A percentile compares a stretch with the other conserved stretches of the same genome.
phyloP scores from a whole-genome alignment of 2,113 vertebrate species.

The Octodon degus region DNA sequence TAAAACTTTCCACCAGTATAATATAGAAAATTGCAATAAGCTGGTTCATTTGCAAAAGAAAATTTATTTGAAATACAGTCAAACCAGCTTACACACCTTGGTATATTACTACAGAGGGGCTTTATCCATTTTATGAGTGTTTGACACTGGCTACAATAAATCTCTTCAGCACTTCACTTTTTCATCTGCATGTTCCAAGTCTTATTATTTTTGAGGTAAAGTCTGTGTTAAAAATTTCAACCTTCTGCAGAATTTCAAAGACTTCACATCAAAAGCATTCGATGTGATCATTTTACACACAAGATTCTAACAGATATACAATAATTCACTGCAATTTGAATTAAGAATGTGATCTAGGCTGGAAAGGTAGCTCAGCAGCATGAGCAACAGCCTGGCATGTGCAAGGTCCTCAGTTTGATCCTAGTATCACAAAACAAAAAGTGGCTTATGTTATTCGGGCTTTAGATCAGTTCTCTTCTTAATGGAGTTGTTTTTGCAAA shows the following conservation, averaged over 20 bases:
- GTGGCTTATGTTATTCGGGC: not conserved
- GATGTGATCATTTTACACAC: not conserved
- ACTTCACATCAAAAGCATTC: not conserved
- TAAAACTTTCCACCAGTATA: not conserved
- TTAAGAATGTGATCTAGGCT: not conserved
- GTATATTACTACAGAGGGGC: not conserved
- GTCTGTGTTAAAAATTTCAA: not conserved
- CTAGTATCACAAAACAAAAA: too few species aligned
- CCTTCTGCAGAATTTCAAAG: not conserved
- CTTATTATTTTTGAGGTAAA: not conserved
- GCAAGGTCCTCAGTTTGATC: too few species aligned
- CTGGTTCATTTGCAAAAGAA: slow-evolving; percentile 35
- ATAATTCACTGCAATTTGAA: not conserved
- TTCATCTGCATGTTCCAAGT: not conserved
- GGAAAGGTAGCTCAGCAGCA: too few species aligned
- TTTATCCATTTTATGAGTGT: slow-evolving; percentile 29
- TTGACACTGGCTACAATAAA: slow-evolving; percentile 8
- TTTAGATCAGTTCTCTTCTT: not conserved
- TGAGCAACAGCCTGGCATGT: too few species aligned
- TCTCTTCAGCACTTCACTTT: not conserved
- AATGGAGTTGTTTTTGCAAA: not conserved
- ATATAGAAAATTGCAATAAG: not conserved
- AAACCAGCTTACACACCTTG: slow-evolving; percentile 26
- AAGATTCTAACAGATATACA: not conserved
- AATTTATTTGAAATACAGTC: slow-evolving; percentile 1